Evolutionary conservation across 2,888 invertebrate species (phyloP), one percentile per base, ranked within the genome.

Genomic region (Glyphotaelius pellucidus): DNA sequence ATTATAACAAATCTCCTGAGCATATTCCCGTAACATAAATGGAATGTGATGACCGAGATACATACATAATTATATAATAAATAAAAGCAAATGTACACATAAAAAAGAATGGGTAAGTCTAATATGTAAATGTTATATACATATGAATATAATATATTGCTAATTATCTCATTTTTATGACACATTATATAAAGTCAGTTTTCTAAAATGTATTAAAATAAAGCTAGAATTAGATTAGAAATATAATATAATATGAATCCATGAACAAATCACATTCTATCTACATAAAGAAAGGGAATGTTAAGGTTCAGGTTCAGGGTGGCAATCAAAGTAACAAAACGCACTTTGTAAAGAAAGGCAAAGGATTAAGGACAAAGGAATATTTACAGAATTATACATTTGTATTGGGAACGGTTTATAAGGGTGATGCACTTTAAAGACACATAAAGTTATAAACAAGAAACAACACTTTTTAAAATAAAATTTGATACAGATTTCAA

Each of bases 71-170:
- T 14, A 32, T 32, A 81, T 80, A 90, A 91, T 91, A 91, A 91
- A 91, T 90, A 91, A 88, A 90, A 91, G 85, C 85, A 90, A 90
- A 91, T 90, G 86, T 91, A 91, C 89, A 91, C 80, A 90, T 86
- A 90, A 35, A 90, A 91, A 47, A 91, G 19, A 67, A 89, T 79
- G 32, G 93, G 93, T 94, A 94, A 94, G 91, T 93, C 94, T 94
- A 94, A 94, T 94, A 86, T 92, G 79, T 90, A 91, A 89, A 91
- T 90, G 90, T 90, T 92, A 91, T 90, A 91, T 92, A 91, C 92
- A 91, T 87, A 92, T 90, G 90, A 91, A 92, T 92, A 92, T 92
- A 91, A 92, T 92, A 92, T 92, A 92, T 92, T 92, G 92, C 92
- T 92, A 92, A 86, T 90, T 92, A 87, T 92, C 87, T 90, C 90